Base-by-base conservation (phyloP, 2,888 invertebrate species). In the Drosophila buzzatii region DNA sequence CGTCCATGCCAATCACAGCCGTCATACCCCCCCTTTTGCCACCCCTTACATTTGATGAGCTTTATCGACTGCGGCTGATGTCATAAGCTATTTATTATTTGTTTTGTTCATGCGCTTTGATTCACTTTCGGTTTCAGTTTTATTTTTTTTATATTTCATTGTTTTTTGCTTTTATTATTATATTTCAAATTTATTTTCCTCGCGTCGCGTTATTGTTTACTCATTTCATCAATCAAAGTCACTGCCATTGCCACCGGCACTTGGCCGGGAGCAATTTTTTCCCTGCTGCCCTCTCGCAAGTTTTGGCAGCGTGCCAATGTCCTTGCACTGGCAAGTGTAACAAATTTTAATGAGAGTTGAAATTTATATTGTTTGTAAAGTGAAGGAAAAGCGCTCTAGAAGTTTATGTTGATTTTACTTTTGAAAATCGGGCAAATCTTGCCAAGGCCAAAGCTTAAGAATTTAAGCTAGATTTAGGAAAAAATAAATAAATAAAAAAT, bases 161-260 rank as follows among this genome's bases (percentile, higher is more conserved):
- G 35, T 23, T 12, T 41, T 18, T 9, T 55, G 9, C 7, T 41
- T 18, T 14, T 41, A 69, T 41, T 59, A 18, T 49, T 58, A n/a
- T 68, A 41, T 47, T 53, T 37, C 45, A 51, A 72, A 47, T 73
- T 76, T 66, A 70, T 73, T 70, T 73, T 66, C 57, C 58, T 61
- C 73, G 65, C 66, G 62, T 51, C 60, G 66, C 63, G 56, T 71
- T 65, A 64, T 68, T 74, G 71, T 78, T 78, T 71, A 53, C 60
- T 69, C 71, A 70, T 73, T 81, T 76, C 81, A 81, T 81, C 82
- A 81, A 81, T 81, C 81, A 81, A 76, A 81, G 73, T 79, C 79
- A 57, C 52, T 70, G 72, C 73, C 70, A 71, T 58, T 65, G 71
- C 67, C 70, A 57, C 60, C 41, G 55, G 55, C 55, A n/a, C 20